Evolutionary conservation across 2,888 invertebrate genomes (phyloP).

Genomic region (Lysandra coridon): DNA sequence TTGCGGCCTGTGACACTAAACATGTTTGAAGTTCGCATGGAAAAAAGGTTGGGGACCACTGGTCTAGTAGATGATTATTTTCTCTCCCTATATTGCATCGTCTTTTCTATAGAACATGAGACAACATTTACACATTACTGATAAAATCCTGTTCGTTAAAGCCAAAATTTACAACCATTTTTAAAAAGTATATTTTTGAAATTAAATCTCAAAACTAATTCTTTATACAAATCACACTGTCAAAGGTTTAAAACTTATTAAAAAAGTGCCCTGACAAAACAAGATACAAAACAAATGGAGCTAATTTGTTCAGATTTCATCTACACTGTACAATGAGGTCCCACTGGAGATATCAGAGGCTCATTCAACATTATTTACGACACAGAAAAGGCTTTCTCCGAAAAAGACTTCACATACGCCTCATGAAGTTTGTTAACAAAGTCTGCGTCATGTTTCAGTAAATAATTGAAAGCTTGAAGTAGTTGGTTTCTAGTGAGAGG

Average conservation of each 20-base stretch:
- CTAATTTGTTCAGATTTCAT: conserved; percentile 69
- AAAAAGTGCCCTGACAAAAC: conserved; percentile 70
- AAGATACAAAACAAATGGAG: conserved; percentile 69
- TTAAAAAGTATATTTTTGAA: not conserved
- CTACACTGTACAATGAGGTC: conserved; percentile 69
- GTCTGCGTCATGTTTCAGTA: conserved; percentile 92
- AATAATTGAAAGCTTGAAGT: conserved; percentile 92
- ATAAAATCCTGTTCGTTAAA: not conserved
- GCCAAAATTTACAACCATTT: conserved; percentile 26
- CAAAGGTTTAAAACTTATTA: conserved; percentile 76
- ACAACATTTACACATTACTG: not conserved
- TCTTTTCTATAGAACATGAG: not conserved
- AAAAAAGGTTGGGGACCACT: too few relatives aligned
- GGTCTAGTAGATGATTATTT: not conserved
- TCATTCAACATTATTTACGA: conserved; percentile 62
- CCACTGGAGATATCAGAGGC: conserved; percentile 55
- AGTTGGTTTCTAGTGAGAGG: conserved; percentile 93
- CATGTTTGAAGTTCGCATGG: too few relatives aligned
- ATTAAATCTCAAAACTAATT: conserved; percentile 69
- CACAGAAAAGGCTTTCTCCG: conserved; percentile 81
- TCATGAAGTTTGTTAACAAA: conserved; percentile 95
- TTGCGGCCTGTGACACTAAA: too few relatives aligned
- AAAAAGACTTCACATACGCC: conserved; percentile 93
- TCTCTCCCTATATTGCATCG: not conserved
- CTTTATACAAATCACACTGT: conserved; percentile 68